Evolutionary conservation across 2,797 vertebrate genomes (phyloP).

Genomic region (Dicrostonyx torquatus): DNA sequence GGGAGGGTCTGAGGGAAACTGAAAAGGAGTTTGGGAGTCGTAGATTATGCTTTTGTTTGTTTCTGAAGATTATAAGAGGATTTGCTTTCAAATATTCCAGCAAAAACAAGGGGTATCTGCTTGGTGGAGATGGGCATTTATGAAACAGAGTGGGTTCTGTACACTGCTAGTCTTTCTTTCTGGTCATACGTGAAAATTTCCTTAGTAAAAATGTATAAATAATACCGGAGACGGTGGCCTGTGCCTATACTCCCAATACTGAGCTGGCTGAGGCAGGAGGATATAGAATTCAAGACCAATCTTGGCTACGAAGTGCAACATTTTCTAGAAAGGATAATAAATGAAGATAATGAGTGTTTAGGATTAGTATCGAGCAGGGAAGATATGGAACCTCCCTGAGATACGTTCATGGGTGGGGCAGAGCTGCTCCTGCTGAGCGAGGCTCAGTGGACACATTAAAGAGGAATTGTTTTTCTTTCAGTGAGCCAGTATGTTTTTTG

Average conservation of each 20-base stretch:
- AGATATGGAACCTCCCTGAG: neutral
- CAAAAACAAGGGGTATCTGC: neutral
- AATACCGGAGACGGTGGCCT: too few relatives aligned
- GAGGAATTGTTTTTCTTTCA: neutral
- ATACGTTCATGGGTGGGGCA: neutral
- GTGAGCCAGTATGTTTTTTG: too few relatives aligned
- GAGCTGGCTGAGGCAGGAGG: neutral
- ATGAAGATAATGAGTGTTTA: neutral
- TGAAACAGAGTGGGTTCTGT: neutral
- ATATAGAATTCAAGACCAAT: neutral
- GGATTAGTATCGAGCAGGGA: neutral
- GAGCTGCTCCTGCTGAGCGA: neutral
- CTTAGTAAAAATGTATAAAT: neutral
- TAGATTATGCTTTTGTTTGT: slow-evolving; percentile 7
- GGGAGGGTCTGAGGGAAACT: neutral
- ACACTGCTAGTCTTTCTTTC: neutral
- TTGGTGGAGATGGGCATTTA: neutral
- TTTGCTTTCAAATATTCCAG: slow-evolving; percentile 30
- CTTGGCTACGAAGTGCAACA: neutral
- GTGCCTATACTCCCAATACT: neutral
- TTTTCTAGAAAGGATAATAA: neutral
- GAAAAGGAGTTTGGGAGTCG: neutral
- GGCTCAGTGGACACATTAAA: neutral
- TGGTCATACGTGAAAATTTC: neutral
- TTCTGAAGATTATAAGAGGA: neutral